Base-by-base conservation (phyloP, 1,140 invertebrate species). In the Arctopsyche grandis region DNA sequence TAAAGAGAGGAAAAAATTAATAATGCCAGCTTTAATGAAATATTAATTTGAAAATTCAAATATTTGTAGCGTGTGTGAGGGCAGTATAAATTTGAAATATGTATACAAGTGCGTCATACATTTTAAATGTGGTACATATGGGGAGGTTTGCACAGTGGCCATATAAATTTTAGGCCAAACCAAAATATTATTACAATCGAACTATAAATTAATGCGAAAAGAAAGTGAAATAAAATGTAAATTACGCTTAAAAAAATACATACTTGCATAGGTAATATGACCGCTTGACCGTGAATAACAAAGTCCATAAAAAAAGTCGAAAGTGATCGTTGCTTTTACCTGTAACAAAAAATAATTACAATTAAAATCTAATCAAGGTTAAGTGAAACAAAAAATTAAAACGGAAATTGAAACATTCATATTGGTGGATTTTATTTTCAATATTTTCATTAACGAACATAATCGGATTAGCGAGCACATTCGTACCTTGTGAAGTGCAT, bases 11-110 rank as follows among this genome's bases (percentile, higher is more conserved):
- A 52, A 52, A 16, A 52, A 16, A 52, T 7, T 38, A 46, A 46
- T 52, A 52, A 14, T 52, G 48, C 48, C 4, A 12, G 3, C 3
- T 5, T 52, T 52, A 12, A 52, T 52, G 10, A 52, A 52, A 52
- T 52, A 52, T 52, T 52, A 52, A 52, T 3, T 52, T 14, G 12
- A 52, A 52, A 52, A 52, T 60, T 60, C 58, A 60, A 60, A 60
- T 60, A 60, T 60, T 22, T 21, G 58, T 60, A 22, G 58, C 58
- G 58, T 60, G 58, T 60, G 10, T 60, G n/a, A 9, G 58, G 9
- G 58, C 58, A 19, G 19, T 60, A 60, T 21, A 22, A 60, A 60
- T 60, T 52, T 60, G 9, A 16, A 60, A 60, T 52, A 52, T 52
- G 29, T 52, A 60, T 60, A 22, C 58, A 10, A 60, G 19, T 10